Evolutionary conservation across 2,797 vertebrate species (phyloP).

Genomic region (Mareca strepera): DNA sequence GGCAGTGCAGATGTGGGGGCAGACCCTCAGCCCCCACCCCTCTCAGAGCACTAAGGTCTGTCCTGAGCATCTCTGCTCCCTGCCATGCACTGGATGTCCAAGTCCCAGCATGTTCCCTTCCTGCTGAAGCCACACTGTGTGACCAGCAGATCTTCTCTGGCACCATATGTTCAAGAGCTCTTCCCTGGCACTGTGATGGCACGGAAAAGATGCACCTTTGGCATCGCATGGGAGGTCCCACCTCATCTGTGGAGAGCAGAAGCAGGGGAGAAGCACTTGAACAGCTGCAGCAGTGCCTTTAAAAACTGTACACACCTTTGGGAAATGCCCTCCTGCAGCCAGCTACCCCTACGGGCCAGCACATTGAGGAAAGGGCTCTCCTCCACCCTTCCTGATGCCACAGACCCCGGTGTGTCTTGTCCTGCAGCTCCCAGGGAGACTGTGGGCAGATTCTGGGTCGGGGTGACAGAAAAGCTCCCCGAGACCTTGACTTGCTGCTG

Average conservation of each 20-base stretch:
- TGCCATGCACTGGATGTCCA: not conserved
- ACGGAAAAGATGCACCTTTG: not conserved
- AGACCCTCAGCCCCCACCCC: too few species aligned
- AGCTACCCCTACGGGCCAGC: not conserved
- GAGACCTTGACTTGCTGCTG: not conserved
- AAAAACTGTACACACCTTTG: not conserved
- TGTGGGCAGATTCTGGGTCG: accelerated
- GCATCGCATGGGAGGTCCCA: not conserved
- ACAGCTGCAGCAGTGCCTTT: not conserved
- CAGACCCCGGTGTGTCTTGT: not conserved
- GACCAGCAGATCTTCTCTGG: not conserved
- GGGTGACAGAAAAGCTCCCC: not conserved
- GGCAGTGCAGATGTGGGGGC: not conserved
- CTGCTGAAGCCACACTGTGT: not conserved
- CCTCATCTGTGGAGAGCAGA: not conserved
- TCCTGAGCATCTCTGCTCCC: not conserved
- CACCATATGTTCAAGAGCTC: not conserved
- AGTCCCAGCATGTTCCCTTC: not conserved
- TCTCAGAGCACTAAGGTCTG: not conserved
- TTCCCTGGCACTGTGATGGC: not conserved
- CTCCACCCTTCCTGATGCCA: not conserved
- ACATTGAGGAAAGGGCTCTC: not conserved
- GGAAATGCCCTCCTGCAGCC: not conserved
- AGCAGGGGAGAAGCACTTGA: not conserved
- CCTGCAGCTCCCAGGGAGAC: not conserved